Conservation (phyloP, 2,888 invertebrate genomes). For the Tetranychus piercei region DNA sequence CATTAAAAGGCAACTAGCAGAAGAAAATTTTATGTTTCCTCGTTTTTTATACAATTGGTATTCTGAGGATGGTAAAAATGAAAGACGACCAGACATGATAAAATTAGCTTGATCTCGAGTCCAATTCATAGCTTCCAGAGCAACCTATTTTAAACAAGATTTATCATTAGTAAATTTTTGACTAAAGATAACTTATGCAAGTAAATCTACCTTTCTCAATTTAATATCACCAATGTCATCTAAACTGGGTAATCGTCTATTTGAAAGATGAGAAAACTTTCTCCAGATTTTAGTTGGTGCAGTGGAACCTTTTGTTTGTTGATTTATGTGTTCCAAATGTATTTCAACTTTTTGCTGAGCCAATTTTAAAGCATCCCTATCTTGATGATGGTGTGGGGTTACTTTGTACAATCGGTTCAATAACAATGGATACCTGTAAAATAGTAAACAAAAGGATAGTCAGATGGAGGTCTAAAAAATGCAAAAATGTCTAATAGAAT, state of each 20-base stretch:
- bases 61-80: slow-evolving; percentile 40
- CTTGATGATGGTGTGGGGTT: slow-evolving; percentile 56
- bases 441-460: background rate
- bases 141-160: slow-evolving; percentile 42
- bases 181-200: no score
- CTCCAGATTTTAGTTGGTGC: slow-evolving; percentile 68
- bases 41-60: slow-evolving; percentile 27
- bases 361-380: slow-evolving; percentile 60
- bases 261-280: slow-evolving; percentile 57
- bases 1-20: slow-evolving; percentile 71
- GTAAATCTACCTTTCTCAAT: slow-evolving; percentile 46
- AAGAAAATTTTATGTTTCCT: slow-evolving; percentile 42
- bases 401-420: slow-evolving; percentile 74
- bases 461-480: background rate
- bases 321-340: slow-evolving; percentile 81
- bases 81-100: slow-evolving; percentile 66
- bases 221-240: slow-evolving; percentile 74
- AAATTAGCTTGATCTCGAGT: slow-evolving; percentile 69
- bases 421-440: slow-evolving; percentile 57
- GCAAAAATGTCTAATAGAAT: no score
- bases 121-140: slow-evolving; percentile 82
- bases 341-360: slow-evolving; percentile 81
- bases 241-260: slow-evolving; percentile 48
- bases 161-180: slow-evolving; percentile 3
- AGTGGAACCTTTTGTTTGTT: slow-evolving; percentile 72